phyloP scores from a whole-genome alignment of 2,113 vertebrate species.

The Eira barbara region DNA sequence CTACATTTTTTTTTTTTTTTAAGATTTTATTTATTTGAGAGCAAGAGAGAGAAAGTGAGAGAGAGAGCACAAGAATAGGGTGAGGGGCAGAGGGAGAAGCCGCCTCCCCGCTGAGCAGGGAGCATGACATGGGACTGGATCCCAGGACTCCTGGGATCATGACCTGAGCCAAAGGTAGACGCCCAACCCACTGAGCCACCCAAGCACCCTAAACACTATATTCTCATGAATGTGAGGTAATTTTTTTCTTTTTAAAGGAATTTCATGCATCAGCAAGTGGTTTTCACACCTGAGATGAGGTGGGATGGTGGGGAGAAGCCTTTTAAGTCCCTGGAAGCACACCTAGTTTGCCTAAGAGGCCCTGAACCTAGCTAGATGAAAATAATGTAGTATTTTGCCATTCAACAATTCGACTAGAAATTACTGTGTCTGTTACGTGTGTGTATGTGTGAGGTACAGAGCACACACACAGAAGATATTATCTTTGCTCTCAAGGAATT shows the following conservation, averaged over 20 bases:
- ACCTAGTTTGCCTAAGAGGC: background rate
- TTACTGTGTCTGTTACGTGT: background rate
- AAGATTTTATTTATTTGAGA: too few relatives aligned
- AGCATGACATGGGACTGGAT: background rate
- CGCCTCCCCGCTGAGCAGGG: background rate
- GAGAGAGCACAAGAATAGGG: background rate
- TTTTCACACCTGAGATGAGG: slow-evolving; percentile 3
- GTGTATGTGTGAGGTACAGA: background rate
- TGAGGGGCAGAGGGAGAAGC: background rate
- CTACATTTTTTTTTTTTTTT: background rate
- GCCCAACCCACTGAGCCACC: background rate
- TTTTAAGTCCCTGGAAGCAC: background rate
- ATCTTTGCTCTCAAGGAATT: background rate
- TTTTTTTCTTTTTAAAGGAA: background rate
- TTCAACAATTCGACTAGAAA: background rate
- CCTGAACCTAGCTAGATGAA: background rate
- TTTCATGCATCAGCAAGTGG: background rate
- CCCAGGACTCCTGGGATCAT: background rate
- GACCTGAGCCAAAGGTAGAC: background rate
- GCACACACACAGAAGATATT: background rate
- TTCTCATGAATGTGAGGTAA: background rate
- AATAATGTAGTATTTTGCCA: background rate
- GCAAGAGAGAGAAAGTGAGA: too few relatives aligned
- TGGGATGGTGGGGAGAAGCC: background rate
- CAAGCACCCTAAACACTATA: background rate